Base-by-base conservation (phyloP, 2,113 vertebrate genomes). In the Vimba vimba region DNA sequence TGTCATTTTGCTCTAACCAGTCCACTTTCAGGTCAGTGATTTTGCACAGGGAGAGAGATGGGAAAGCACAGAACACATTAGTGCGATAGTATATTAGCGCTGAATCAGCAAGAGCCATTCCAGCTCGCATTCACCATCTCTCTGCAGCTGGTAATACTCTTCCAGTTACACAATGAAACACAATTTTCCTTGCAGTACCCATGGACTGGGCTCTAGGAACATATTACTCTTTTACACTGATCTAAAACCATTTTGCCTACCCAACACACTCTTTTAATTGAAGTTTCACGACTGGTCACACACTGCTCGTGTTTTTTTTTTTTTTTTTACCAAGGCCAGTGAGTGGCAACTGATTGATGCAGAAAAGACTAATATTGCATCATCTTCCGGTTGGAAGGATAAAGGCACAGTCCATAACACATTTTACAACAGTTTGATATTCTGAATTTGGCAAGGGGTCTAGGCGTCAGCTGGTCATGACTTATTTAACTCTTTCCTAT, bases 401-500 rank as follows among this genome's bases (percentile, higher is more conserved):
- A 84, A 87, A 47, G 71, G 64, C 66, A 80, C 66, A 27, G 68
- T 73, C 33, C 68, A 23, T 64, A 87, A 74, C 78, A 78, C 88
- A 81, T 83, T 91, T 86, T 80, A 88, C 89, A 91, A 91, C 87
- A 84, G 86, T 83, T 76, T 23, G 82, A 86, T 82, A 84, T 87
- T 80, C 79, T 87, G 92, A 87, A 84, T 84, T 85, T 57, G 66
- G 78, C 68, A 88, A 86, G 82, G 89, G 89, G 86, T 89, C 83
- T 80, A 86, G 87, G 87, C 88, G 89, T 92, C 92, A 91, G 92
- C 93, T 90, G 91, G 83, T 93, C 92, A 92, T 94, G 85, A 93
- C 90, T 95, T 94, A 94, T 94, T 95, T 91, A 95, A 91, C 91
- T 90, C 90, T 91, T 95, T 93, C 92, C 89, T 87, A 78, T 89